Evolutionary conservation across 2,113 vertebrate species (phyloP).

Genomic region (Naja naja): DNA sequence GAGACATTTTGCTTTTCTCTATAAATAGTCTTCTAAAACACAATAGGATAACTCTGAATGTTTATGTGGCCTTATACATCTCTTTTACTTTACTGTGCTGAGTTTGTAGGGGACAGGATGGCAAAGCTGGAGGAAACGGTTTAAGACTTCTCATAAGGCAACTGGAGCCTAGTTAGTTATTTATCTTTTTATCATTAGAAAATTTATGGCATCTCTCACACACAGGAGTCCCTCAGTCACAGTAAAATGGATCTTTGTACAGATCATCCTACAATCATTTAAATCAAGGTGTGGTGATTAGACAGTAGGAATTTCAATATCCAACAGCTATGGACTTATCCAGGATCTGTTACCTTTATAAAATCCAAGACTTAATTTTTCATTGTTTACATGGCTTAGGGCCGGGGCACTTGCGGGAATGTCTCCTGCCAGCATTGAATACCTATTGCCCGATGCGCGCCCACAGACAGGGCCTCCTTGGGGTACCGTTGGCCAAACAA

Average conservation of each 20-base stretch:
- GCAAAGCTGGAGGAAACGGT: conserved; percentile 61
- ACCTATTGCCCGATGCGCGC: no score
- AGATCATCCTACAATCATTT: conserved; percentile 33
- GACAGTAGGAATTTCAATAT: conserved; percentile 4
- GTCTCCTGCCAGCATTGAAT: no score
- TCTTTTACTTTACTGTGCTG: conserved; percentile 69
- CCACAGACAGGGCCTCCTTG: no score
- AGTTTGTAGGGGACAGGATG: conserved; percentile 36
- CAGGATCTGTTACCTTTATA: conserved; percentile 10
- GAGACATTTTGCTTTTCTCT: conserved; percentile 85
- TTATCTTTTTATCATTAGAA: conserved; percentile 55
- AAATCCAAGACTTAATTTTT: conserved; percentile 10
- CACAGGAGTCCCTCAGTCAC: conserved; percentile 21
- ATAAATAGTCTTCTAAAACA: conserved; percentile 82
- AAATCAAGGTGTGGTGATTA: conserved; percentile 27
- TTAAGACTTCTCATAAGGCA: conserved; percentile 58
- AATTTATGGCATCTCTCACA: conserved; percentile 48
- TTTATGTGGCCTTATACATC: conserved; percentile 78
- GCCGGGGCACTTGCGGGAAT: no score
- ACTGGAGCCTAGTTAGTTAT: conserved; percentile 50
- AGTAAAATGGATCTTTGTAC: conserved; percentile 36
- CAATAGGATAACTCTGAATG: conserved; percentile 79
- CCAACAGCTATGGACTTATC: neutral
- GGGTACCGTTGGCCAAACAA: no score
- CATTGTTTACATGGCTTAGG: no score